phyloP scores from a whole-genome alignment of 2,888 invertebrate genomes.

The Anodontia alba region DNA sequence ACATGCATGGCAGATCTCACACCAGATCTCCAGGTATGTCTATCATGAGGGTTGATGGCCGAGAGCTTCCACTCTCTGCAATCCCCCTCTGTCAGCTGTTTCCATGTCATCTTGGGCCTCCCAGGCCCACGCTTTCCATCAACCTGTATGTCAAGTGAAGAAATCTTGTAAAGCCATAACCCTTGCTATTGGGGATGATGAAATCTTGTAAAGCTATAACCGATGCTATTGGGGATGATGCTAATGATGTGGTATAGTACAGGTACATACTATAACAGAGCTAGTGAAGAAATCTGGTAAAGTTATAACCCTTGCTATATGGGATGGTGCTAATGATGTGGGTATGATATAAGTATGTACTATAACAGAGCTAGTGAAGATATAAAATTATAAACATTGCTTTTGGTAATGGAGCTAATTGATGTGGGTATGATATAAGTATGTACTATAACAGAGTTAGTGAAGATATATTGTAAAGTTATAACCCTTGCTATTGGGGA shows the following conservation, averaged over 20 bases:
- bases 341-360: too few relatives aligned
- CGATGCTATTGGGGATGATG: conserved; percentile 84
- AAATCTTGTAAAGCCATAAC: conserved; percentile 84
- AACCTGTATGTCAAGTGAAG: too few relatives aligned
- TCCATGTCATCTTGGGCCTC: too few relatives aligned
- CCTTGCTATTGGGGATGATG: conserved; percentile 83
- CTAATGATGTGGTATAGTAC: neutral
- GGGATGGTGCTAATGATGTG: conserved; percentile 98
- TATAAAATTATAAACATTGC: conserved; percentile 84
- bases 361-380: conserved; percentile 87
- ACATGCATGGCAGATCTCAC: too few relatives aligned
- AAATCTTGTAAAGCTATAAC: too few relatives aligned
- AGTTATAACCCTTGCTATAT: conserved; percentile 92
- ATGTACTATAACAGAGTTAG: conserved; percentile 87
- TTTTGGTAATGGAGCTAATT: conserved; percentile 85
- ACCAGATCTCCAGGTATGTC: too few relatives aligned
- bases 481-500: conserved; percentile 85
- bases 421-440: conserved; percentile 86
- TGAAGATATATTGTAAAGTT: conserved; percentile 85
- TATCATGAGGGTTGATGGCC: too few relatives aligned
- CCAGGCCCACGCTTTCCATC: too few relatives aligned
- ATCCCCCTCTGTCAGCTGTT: too few relatives aligned
- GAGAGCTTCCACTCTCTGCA: too few relatives aligned
- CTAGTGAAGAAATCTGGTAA: conserved; percentile 86
- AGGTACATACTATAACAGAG: conserved; percentile 63